A percentile compares a stretch with the other conserved stretches of the same genome.
Evolutionary conservation across 2,888 invertebrate genomes (phyloP).

Genomic region (Agrochola lota): DNA sequence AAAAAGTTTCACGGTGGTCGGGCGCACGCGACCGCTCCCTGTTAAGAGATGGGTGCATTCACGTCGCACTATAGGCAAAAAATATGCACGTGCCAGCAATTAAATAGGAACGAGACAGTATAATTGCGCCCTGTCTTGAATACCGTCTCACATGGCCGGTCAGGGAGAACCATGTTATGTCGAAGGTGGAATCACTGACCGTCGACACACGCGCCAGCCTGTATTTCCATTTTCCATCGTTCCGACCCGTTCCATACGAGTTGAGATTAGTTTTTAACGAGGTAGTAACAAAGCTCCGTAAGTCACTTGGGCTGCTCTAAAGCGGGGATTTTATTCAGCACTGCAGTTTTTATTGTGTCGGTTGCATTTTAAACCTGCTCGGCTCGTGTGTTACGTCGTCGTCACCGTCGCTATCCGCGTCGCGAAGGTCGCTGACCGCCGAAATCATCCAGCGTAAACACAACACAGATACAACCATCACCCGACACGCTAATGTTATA

Average conservation of each 20-base stretch:
- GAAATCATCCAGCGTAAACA: constrained; percentile 84
- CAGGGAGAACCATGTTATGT: constrained; percentile 79
- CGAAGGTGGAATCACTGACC: constrained; percentile 80
- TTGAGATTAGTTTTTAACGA: constrained; percentile 76
- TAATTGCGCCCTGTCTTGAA: constrained; percentile 76
- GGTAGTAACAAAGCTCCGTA: constrained; percentile 74
- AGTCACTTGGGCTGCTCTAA: constrained; percentile 66
- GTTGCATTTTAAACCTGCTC: constrained; percentile 78
- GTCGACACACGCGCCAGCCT: constrained; percentile 82
- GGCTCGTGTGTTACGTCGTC: constrained; percentile 69
- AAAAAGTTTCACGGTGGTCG: constrained; percentile 79
- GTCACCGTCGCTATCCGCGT: constrained; percentile 71
- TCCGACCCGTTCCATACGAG: constrained; percentile 81
- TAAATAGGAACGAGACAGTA: constrained; percentile 81
- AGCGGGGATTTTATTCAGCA: constrained; percentile 68
- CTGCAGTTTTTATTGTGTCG: constrained; percentile 75
- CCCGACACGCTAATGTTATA: constrained; percentile 20
- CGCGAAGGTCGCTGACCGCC: constrained; percentile 88
- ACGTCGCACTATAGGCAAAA: constrained; percentile 79
- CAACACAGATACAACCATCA: constrained; percentile 64
- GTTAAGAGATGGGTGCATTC: constrained; percentile 79
- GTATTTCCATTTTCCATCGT: constrained; percentile 71
- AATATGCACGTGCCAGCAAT: constrained; percentile 88
- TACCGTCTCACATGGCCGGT: constrained; percentile 80
- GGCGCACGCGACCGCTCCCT: constrained; percentile 80